Base-by-base conservation (phyloP, 2,113 vertebrate species). In the Daboia siamensis region DNA sequence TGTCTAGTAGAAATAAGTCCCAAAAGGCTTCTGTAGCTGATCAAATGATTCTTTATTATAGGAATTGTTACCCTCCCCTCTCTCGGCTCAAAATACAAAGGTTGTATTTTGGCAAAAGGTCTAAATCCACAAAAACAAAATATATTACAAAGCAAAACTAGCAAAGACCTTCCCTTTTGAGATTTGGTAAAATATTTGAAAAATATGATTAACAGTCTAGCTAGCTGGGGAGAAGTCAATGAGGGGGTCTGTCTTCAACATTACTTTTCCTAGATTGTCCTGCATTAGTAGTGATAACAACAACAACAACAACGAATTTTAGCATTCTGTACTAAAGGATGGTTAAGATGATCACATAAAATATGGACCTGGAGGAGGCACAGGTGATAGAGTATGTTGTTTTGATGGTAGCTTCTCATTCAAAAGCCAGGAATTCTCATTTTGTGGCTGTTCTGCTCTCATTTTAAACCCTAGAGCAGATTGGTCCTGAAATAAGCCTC, bases 401-500 rank as follows among this genome's bases (percentile, higher is more conserved):
- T 64, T 54, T 20, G 59, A 64, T 51, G 8, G 24, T 91, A 46
- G 90, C 54, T 86, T 91, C 39, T 46, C 1, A 29, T 86, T 39
- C 23, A 20, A 87, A 92, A 59, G 7, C 64, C 15, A 46, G 23
- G 13, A 23, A 52, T 92, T 61, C 29, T 9, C 1, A 4, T 91
- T 6, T 44, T 12, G 93, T 95, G 95, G 97, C 94, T 95, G 95
- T 95, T 95, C 94, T 95, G 95, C 96, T 96, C 94, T 95, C 93
- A 94, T 94, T 93, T 90, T n/a, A 20, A 93, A 94, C 95, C 93
- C 95, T 93, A 94, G 95, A 95, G 96, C 94, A 96, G 95, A 96
- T 97, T 96, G 96, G 95, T 94, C 92, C 87, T 0, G 95, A 95
- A 97, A 97, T 96, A 97, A 96, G 96, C 55, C 92, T 96, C 96